Evolutionary conservation across 2,888 invertebrate genomes (phyloP).

Genomic region (Capitulum mitella): DNA sequence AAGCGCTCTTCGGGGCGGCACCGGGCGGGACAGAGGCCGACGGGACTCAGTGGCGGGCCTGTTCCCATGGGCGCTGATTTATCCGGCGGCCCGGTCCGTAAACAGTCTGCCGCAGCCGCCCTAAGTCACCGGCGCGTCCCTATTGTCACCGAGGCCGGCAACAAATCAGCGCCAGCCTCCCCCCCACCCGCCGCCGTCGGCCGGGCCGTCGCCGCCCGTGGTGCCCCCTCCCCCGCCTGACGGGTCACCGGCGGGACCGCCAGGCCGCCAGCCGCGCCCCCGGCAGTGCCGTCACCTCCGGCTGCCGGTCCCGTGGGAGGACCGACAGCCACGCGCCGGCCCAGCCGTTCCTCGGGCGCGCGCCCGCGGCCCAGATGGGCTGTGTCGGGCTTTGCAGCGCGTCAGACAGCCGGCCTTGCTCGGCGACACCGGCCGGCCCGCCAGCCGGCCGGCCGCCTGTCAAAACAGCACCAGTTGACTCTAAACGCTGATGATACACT

Average conservation of each 20-base stretch:
- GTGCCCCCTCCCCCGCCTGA: too few relatives aligned
- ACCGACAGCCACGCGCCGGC: neutral
- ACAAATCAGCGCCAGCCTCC: neutral
- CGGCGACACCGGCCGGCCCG: neutral
- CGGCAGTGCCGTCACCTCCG: too few relatives aligned
- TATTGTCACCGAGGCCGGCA: neutral
- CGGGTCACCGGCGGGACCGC: too few relatives aligned
- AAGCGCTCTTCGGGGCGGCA: too few relatives aligned
- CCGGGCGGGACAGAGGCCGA: neutral
- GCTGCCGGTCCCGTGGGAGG: too few relatives aligned
- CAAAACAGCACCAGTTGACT: neutral
- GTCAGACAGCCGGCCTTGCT: too few relatives aligned
- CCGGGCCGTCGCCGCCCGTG: too few relatives aligned
- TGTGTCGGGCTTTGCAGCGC: too few relatives aligned
- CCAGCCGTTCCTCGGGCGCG: neutral
- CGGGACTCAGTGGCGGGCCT: neutral
- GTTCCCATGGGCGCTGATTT: neutral
- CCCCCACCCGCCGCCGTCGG: neutral
- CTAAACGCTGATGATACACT: constrained; percentile 4
- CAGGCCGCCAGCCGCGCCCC: neutral
- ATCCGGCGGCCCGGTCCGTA: neutral
- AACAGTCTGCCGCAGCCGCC: neutral
- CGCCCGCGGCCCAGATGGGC: neutral
- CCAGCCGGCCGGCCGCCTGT: neutral
- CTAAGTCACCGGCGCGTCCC: neutral